These are phyloP conservation scores for Capromys pilorides DNA, from an alignment of 2,797 vertebrate species.

Conservation along the genomic window DNA sequence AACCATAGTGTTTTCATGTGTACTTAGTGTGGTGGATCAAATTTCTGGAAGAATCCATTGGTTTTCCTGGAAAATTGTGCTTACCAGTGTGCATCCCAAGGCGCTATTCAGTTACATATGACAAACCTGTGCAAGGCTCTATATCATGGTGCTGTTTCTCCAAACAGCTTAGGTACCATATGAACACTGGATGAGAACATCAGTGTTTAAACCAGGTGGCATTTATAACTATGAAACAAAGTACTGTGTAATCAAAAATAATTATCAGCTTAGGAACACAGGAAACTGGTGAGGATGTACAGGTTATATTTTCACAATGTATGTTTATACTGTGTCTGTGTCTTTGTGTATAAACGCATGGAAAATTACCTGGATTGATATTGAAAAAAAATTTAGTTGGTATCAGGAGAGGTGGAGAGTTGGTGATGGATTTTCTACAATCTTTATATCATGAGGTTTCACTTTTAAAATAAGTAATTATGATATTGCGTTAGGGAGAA, in stretches of 20 bases:
- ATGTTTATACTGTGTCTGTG: background rate
- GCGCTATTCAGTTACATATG: background rate
- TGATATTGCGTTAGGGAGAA: background rate
- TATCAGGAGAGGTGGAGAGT: background rate
- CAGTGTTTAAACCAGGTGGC: background rate
- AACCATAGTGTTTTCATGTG: background rate
- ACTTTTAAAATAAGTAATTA: conserved; percentile 15
- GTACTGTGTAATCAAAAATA: background rate
- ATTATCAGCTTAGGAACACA: background rate
- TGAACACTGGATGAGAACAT: background rate
- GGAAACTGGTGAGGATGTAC: background rate
- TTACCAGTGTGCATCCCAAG: background rate
- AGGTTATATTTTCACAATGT: background rate
- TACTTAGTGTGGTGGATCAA: background rate
- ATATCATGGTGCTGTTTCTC: background rate
- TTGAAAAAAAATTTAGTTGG: background rate
- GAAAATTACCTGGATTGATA: background rate
- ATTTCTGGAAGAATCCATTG: conserved; percentile 4
- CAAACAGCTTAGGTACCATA: background rate
- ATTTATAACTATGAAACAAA: background rate
- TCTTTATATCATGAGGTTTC: conserved; percentile 22
- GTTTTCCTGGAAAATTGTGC: background rate
- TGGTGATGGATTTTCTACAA: background rate
- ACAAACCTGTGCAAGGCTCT: background rate
- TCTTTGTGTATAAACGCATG: background rate